Conservation (phyloP, 2,113 vertebrate species). For the Brienomyrus brachyistius region DNA sequence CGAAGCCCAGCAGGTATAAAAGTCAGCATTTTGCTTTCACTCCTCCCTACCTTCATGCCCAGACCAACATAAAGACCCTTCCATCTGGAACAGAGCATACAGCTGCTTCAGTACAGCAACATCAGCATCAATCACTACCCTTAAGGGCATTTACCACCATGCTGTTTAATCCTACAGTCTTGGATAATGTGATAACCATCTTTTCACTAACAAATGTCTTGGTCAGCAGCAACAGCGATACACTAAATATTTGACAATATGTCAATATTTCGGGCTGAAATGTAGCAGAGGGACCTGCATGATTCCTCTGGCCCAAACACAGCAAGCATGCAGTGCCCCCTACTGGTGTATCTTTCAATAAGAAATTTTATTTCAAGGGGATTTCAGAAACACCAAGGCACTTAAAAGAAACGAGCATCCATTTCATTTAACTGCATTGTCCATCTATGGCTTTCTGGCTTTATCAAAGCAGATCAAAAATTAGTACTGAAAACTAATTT, state of each 20-base stretch:
- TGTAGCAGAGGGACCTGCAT: background rate
- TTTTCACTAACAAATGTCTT: background rate
- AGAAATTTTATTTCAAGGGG: background rate
- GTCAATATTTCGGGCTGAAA: background rate
- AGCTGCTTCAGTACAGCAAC: background rate
- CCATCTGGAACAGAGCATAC: background rate
- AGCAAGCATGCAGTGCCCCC: slow-evolving; percentile 3
- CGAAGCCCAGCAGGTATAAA: background rate
- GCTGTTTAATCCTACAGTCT: background rate
- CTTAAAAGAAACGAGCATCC: background rate
- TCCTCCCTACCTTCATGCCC: background rate
- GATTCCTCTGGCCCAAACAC: background rate
- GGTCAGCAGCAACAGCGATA: background rate
- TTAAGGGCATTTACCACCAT: background rate
- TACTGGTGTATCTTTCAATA: background rate
- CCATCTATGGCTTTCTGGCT: background rate
- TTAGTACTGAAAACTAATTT: background rate
- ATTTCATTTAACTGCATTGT: background rate
- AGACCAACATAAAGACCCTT: background rate
- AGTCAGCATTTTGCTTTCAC: background rate
- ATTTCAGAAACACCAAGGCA: background rate
- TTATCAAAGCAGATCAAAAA: background rate
- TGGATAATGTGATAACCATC: background rate
- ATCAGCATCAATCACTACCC: background rate
- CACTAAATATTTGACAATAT: background rate